phyloP scores from a whole-genome alignment of 2,797 vertebrate species.

The Okamejei kenojei region DNA sequence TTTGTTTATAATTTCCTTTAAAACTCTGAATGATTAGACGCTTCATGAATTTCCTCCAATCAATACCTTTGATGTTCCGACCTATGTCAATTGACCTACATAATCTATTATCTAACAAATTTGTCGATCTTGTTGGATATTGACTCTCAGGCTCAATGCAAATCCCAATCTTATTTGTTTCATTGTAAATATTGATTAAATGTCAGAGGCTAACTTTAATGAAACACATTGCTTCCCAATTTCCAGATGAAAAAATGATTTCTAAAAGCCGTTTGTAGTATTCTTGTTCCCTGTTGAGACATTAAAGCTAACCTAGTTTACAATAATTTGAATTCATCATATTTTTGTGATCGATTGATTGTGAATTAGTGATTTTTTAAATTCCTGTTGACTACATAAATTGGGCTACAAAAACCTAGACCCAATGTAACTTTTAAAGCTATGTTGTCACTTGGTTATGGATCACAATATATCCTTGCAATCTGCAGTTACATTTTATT shows the following conservation, averaged over 20 bases:
- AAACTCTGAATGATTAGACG: too few relatives aligned
- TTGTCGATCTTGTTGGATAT: background rate
- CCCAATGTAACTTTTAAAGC: too few relatives aligned
- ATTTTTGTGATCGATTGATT: background rate
- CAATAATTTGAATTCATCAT: background rate
- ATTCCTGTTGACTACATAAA: background rate
- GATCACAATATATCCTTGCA: too few relatives aligned
- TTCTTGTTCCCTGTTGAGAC: background rate
- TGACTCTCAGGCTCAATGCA: background rate
- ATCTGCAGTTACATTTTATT: background rate
- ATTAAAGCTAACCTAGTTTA: background rate
- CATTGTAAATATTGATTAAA: constrained; percentile 6
- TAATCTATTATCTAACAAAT: background rate
- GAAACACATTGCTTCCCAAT: background rate
- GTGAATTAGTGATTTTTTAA: background rate
- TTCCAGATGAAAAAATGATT: background rate
- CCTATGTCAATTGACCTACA: background rate
- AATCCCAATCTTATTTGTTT: background rate
- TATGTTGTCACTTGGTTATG: too few relatives aligned
- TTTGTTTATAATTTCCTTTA: too few relatives aligned
- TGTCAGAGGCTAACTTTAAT: background rate
- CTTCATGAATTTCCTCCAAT: too few relatives aligned
- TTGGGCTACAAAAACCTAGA: background rate
- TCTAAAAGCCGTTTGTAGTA: background rate
- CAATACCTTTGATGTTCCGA: background rate